phyloP scores from a whole-genome alignment of 2,113 vertebrate species.

The Gymnorhina tibicen region DNA sequence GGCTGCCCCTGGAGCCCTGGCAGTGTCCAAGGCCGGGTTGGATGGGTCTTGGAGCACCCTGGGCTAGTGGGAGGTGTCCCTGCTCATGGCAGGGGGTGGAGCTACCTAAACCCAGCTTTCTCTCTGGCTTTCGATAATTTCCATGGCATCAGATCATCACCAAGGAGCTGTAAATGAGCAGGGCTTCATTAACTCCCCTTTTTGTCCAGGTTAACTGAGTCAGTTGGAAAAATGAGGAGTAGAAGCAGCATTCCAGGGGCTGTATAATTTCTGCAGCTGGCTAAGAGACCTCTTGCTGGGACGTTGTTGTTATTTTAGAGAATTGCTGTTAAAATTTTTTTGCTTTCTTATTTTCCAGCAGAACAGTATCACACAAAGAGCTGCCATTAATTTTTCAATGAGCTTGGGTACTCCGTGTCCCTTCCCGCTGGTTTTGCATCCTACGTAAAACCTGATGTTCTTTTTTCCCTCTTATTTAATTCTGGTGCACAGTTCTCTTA shows the following conservation, averaged over 20 bases:
- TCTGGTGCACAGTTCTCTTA: background rate
- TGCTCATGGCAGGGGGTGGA: background rate
- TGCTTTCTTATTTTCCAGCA: background rate
- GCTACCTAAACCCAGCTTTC: background rate
- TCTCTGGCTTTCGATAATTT: background rate
- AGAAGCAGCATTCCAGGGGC: background rate
- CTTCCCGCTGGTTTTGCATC: background rate
- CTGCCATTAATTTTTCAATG: slow-evolving; percentile 1
- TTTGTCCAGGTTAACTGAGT: background rate
- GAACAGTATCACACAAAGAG: background rate
- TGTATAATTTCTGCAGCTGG: background rate
- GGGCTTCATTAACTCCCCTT: background rate
- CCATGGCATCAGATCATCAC: background rate
- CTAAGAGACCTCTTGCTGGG: slow-evolving; percentile 24
- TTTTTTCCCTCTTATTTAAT: background rate
- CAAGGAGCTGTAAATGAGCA: background rate
- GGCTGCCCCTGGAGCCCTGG: background rate
- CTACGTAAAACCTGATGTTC: background rate
- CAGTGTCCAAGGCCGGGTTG: rapidly evolving
- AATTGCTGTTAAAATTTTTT: background rate
- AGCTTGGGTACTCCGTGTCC: background rate
- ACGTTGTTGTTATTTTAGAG: background rate
- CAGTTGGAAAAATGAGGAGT: background rate
- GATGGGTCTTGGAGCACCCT: rapidly evolving
- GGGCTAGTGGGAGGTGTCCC: rapidly evolving